phyloP scores from a whole-genome alignment of 2,113 vertebrate species.

The Sterna hirundo region DNA sequence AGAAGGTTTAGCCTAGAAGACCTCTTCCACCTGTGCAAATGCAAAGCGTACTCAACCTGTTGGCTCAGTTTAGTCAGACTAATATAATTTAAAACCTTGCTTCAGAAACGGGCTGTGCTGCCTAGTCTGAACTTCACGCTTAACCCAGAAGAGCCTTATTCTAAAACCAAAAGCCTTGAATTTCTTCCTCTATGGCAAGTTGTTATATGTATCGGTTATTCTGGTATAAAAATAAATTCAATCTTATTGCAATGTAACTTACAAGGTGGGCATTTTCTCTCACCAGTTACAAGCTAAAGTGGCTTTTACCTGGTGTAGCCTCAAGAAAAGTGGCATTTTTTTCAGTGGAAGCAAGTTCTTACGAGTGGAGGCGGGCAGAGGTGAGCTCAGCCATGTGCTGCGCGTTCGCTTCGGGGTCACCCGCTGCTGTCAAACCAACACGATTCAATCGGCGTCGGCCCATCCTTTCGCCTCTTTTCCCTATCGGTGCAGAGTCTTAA shows the following conservation, averaged over 20 bases:
- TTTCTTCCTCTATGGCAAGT: neutral
- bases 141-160: neutral
- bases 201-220: neutral
- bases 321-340: neutral
- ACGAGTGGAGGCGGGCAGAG: neutral
- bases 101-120: neutral
- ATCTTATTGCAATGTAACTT: neutral
- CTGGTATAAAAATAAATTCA: neutral
- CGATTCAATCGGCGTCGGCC: neutral
- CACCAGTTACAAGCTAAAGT: neutral
- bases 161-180: neutral
- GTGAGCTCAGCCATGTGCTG: neutral
- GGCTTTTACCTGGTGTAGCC: neutral
- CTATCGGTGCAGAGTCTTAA: neutral
- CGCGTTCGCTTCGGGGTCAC: accelerated
- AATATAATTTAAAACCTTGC: neutral
- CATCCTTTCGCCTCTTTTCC: neutral
- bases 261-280: neutral
- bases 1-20: neutral
- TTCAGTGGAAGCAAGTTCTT: neutral
- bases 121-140: neutral
- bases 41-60: neutral
- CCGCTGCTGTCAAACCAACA: neutral
- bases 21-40: accelerated
- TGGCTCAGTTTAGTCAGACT: neutral